Conservation (phyloP, 2,888 invertebrate genomes). For the Trachelus stipa region DNA sequence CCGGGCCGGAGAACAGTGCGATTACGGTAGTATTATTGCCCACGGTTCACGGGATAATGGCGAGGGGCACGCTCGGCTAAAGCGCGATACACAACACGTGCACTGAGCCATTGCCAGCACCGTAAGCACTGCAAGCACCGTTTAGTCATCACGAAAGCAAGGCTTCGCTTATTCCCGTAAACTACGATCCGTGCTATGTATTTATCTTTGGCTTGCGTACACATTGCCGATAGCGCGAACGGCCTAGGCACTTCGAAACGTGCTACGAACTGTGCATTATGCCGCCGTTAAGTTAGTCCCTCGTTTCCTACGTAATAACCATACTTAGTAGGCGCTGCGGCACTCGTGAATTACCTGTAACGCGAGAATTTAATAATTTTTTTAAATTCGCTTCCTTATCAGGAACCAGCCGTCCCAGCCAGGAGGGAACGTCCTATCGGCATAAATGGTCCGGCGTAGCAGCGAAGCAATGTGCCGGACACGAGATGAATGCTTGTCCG, state of each 20-base stretch:
- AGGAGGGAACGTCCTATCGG: no score
- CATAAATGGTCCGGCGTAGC: no score
- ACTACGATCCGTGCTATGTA: neutral
- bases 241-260: neutral
- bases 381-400: no score
- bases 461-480: neutral
- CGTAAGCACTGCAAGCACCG: neutral
- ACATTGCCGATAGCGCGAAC: neutral
- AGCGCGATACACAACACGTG: slow-evolving; percentile 12
- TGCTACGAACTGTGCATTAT: slow-evolving; percentile 38
- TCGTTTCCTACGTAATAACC: slow-evolving; percentile 21
- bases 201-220: neutral
- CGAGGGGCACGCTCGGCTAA: slow-evolving; percentile 22
- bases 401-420: no score
- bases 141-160: neutral
- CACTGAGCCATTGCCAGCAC: neutral
- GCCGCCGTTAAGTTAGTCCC: slow-evolving; percentile 30
- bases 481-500: neutral
- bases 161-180: neutral
- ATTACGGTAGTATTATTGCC: slow-evolving; percentile 24
- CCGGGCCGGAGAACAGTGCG: slow-evolving; percentile 15
- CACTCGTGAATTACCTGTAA: slow-evolving; percentile 26
- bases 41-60: slow-evolving; percentile 27
- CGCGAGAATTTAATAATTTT: no score
- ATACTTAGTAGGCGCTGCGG: slow-evolving; percentile 17